Percentiles rank a stretch among this genome's conserved stretches.
phyloP scores from a whole-genome alignment of 2,113 vertebrate genomes.

The Micronisus gabar region DNA sequence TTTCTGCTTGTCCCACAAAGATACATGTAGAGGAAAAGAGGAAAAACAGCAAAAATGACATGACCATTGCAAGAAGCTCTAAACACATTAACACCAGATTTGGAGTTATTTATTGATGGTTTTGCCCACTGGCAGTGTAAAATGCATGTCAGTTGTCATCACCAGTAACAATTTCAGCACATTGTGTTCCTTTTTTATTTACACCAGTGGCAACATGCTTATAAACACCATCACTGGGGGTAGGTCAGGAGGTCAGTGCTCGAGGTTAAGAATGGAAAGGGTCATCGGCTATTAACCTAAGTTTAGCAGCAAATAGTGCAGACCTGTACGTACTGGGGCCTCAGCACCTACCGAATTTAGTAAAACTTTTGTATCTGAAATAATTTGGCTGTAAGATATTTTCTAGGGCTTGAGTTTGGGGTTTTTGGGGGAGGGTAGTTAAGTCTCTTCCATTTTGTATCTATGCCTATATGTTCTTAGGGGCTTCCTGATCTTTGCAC shows the following conservation, averaged over 20 bases:
- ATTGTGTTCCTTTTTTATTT: slow-evolving; percentile 76
- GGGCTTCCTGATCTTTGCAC: not conserved
- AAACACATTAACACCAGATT: slow-evolving; percentile 49
- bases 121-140: slow-evolving; percentile 70
- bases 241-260: slow-evolving; percentile 73
- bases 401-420: not conserved
- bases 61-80: not conserved
- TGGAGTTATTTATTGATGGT: slow-evolving; percentile 74
- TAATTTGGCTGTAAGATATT: not conserved
- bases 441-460: fast-evolving
- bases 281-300: slow-evolving; percentile 77
- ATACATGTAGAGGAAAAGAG: not conserved
- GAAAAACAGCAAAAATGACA: not conserved
- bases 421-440: fast-evolving
- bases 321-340: not conserved
- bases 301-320: slow-evolving; percentile 52
- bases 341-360: not conserved
- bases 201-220: slow-evolving; percentile 74
- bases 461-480: fast-evolving
- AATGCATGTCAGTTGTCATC: slow-evolving; percentile 74
- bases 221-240: slow-evolving; percentile 70
- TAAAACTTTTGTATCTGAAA: not conserved
- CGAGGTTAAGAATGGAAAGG: slow-evolving; percentile 71
- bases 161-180: slow-evolving; percentile 79
- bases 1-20: not conserved